A percentile compares a stretch with the other conserved stretches of the same genome.
phyloP scores from a whole-genome alignment of 2,113 vertebrate genomes.

The Columba livia region DNA sequence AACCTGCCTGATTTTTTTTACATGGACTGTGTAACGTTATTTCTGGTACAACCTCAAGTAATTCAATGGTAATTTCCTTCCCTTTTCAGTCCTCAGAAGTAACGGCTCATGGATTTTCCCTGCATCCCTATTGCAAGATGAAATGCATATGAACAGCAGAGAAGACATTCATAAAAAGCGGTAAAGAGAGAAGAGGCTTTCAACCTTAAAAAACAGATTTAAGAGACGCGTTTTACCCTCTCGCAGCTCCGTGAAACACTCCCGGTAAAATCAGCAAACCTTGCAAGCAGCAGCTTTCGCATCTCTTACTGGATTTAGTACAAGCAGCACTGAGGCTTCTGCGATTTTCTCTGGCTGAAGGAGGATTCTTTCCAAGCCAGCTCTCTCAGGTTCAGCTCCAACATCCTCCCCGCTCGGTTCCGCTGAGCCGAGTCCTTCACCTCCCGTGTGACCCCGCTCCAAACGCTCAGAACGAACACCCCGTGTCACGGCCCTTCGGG shows the following conservation, averaged over 20 bases:
- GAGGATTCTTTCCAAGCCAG: not conserved
- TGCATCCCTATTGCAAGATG: not conserved
- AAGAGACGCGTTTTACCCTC: not conserved
- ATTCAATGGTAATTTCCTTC: not conserved
- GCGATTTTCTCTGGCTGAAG: not conserved
- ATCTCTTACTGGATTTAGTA: not conserved
- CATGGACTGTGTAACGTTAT: not conserved
- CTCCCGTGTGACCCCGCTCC: not conserved
- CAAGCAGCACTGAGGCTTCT: not conserved
- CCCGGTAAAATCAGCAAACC: slow-evolving; percentile 9
- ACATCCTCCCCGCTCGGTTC: not conserved
- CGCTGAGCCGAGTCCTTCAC: not conserved
- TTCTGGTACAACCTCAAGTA: not conserved
- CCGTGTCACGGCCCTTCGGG: accelerated
- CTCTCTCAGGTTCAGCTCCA: not conserved
- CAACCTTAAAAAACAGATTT: not conserved
- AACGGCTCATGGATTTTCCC: not conserved
- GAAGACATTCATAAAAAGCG: not conserved
- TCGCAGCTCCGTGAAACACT: not conserved
- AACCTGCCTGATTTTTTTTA: not conserved
- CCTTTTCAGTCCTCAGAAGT: not conserved
- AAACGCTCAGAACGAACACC: not conserved
- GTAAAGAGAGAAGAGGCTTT: not conserved
- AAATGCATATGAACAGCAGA: not conserved
- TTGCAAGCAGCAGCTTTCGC: not conserved